Percentiles rank a stretch among this genome's conserved stretches.
Evolutionary conservation across 1,140 invertebrate species (phyloP).

Genomic region (Cepaea nemoralis): DNA sequence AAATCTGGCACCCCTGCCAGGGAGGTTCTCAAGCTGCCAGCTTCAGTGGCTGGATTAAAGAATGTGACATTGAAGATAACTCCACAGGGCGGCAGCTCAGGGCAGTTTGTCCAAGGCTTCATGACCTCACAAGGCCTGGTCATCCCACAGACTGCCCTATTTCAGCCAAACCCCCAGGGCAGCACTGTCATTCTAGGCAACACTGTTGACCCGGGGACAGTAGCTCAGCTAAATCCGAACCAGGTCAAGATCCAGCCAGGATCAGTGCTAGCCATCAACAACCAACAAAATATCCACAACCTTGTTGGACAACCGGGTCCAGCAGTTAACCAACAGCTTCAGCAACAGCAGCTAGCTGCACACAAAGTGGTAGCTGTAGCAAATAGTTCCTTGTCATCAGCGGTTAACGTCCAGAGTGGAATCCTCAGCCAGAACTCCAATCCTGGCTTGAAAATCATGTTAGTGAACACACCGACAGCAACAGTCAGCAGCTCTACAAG

Average conservation of each 20-base stretch:
- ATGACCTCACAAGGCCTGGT: slow-evolving; percentile 51
- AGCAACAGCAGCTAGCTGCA: neutral
- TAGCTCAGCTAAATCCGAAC: slow-evolving; percentile 2
- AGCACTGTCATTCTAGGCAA: slow-evolving; percentile 3
- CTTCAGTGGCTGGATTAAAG: slow-evolving; percentile 25
- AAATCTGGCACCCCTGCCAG: neutral
- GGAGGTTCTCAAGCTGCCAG: neutral
- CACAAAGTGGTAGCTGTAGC: neutral
- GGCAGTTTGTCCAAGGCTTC: slow-evolving; percentile 49
- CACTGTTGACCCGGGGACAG: neutral
- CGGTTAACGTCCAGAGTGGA: neutral
- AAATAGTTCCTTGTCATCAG: neutral
- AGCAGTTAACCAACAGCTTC: neutral
- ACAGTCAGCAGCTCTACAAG: neutral
- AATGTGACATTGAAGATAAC: slow-evolving; percentile 51
- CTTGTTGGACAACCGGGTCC: neutral
- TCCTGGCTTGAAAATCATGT: slow-evolving; percentile 20
- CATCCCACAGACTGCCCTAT: slow-evolving; percentile 47
- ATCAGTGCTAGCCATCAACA: neutral
- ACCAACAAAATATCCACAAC: neutral
- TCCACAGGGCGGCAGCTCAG: slow-evolving; percentile 39
- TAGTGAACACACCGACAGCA: neutral
- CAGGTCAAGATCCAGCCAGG: no score
- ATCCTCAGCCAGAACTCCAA: neutral
- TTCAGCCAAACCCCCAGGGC: slow-evolving; percentile 18